A percentile compares a stretch with the other conserved stretches of the same genome.
Conservation (phyloP, 1,140 invertebrate species). For the Magallana ariakensis region DNA sequence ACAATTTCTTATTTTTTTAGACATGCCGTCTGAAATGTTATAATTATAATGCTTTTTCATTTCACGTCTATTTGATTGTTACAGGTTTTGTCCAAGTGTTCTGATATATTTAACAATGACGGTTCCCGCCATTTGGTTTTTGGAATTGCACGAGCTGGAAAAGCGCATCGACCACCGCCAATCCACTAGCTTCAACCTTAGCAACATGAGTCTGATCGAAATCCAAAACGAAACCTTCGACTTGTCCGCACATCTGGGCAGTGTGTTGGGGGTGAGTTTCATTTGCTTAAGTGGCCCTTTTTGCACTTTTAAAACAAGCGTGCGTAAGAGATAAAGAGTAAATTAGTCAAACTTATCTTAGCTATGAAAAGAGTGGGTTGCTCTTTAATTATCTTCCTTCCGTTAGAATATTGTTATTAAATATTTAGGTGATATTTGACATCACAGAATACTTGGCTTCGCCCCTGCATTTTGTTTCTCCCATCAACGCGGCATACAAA, state of each 20-base stretch:
- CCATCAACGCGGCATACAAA: neutral
- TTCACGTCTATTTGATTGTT: neutral
- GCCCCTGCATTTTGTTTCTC: no score
- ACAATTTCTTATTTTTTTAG: no score
- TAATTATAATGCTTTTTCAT: no score
- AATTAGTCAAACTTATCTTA: neutral
- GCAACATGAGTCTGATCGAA: neutral
- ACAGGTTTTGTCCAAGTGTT: constrained; percentile 79
- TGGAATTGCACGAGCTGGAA: constrained; percentile 78
- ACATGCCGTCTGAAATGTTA: no score
- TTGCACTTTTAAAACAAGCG: no score
- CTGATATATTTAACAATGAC: constrained; percentile 78
- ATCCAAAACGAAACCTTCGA: constrained; percentile 61
- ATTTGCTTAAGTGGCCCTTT: neutral
- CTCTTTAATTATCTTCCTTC: neutral
- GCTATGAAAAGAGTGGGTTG: neutral
- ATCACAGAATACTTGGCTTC: neutral
- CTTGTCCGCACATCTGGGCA: constrained; percentile 68
- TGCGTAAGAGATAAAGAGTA: no score
- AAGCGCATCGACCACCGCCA: constrained; percentile 53
- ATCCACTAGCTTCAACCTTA: neutral
- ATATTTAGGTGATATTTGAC: neutral
- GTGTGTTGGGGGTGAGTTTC: constrained; percentile 69
- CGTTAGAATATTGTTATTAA: neutral
- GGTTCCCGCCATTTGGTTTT: constrained; percentile 79